phyloP scores from a whole-genome alignment of 2,113 vertebrate genomes.

The Microtus pennsylvanicus region DNA sequence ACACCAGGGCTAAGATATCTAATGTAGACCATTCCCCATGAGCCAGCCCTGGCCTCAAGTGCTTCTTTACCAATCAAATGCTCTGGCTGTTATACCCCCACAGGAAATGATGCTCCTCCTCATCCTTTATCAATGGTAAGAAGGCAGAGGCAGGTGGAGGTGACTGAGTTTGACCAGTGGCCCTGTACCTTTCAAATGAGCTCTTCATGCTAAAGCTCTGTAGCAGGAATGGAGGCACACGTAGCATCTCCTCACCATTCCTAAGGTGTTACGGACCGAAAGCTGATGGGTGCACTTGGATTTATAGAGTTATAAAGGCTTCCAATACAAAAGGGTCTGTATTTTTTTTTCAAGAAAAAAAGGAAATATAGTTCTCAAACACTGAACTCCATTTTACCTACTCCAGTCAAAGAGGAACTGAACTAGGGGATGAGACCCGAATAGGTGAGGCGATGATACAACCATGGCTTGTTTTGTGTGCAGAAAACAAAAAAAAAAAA shows the following conservation, averaged over 20 bases:
- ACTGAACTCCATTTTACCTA: constrained; percentile 30
- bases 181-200: constrained; percentile 26
- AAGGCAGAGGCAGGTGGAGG: not conserved
- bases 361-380: constrained; percentile 42
- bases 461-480: no score
- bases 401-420: constrained; percentile 22
- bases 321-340: constrained; percentile 23
- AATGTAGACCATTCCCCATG: not conserved
- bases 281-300: not conserved
- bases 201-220: constrained; percentile 6
- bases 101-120: not conserved
- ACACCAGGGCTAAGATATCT: not conserved
- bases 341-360: not conserved
- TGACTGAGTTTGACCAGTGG: not conserved
- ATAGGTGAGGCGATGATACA: no score
- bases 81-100: not conserved
- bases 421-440: not conserved
- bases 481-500: not conserved
- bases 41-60: not conserved
- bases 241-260: not conserved
- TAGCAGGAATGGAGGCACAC: not conserved
- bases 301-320: constrained; percentile 33
- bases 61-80: not conserved
- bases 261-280: not conserved
- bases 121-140: not conserved